phyloP scores from a whole-genome alignment of 2,113 vertebrate genomes.

The Propithecus coquereli region DNA sequence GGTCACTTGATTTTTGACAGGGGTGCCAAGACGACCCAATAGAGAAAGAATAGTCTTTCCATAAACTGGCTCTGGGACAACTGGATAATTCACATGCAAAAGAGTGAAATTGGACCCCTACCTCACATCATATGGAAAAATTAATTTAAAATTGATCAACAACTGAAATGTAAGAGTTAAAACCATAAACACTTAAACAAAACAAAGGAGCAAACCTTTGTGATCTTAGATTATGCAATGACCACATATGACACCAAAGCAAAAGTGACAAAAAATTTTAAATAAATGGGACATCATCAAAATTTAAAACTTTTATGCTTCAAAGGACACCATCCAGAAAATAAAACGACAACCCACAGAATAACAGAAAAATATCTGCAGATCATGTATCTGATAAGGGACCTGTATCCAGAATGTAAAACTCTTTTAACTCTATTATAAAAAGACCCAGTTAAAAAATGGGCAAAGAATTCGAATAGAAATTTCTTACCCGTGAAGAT shows the following conservation, averaged over 20 bases:
- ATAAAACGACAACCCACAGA: not conserved
- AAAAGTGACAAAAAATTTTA: not conserved
- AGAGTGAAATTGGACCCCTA: not conserved
- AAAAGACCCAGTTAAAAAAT: not conserved
- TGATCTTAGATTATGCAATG: not conserved
- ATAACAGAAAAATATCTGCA: not conserved
- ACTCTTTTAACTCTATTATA: not conserved
- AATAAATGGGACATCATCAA: not conserved
- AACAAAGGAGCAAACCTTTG: not conserved
- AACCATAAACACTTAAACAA: not conserved
- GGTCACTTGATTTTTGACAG: not conserved
- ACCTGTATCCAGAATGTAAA: not conserved
- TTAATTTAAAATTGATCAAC: not conserved
- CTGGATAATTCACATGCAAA: not conserved
- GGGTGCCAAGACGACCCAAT: not conserved
- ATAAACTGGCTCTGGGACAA: not conserved
- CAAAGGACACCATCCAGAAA: not conserved
- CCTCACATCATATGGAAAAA: not conserved
- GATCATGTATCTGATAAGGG: not conserved
- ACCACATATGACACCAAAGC: not conserved
- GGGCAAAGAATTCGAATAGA: not conserved
- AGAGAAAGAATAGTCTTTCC: not conserved
- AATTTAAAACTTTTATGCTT: not conserved
- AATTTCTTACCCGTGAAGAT: not conserved
- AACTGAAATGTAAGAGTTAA: not conserved